Conservation (phyloP, 1,140 invertebrate genomes). For the Neodiprion virginianus region DNA sequence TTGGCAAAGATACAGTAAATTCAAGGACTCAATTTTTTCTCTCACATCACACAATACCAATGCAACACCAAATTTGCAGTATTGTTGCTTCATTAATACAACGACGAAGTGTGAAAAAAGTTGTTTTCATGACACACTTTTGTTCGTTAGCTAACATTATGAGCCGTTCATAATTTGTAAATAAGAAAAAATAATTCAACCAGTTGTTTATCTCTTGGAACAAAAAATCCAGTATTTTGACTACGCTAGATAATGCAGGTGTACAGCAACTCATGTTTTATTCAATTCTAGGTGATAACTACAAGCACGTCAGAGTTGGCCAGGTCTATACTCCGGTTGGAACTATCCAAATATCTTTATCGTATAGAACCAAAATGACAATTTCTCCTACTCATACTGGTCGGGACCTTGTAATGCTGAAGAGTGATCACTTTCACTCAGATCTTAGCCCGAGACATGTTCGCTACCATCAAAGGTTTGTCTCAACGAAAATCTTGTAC, state of each 20-base stretch:
- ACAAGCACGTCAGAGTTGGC: constrained; percentile 80
- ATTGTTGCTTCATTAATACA: not conserved
- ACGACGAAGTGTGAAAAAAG: not conserved
- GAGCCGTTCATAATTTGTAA: too few relatives aligned
- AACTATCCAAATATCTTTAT: constrained; percentile 78
- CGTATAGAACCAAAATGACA: constrained; percentile 88
- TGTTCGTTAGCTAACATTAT: not conserved
- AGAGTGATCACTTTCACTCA: constrained; percentile 88
- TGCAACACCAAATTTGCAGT: not conserved
- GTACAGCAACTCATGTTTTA: not conserved
- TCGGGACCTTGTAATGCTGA: constrained; percentile 79
- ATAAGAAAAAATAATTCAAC: too few relatives aligned
- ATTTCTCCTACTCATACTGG: constrained; percentile 82
- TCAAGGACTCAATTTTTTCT: not conserved
- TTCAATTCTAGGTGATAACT: constrained; percentile 66
- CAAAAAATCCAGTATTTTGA: too few relatives aligned
- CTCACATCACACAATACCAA: not conserved
- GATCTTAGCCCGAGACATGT: constrained; percentile 75
- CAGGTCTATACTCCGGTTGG: constrained; percentile 84
- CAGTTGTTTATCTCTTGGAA: too few relatives aligned
- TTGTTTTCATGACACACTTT: not conserved
- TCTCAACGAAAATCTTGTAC: constrained; percentile 22
- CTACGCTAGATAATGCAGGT: too few relatives aligned
- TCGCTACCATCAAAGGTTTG: constrained; percentile 68
- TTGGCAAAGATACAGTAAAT: constrained; percentile 26